Evolutionary conservation across 2,797 vertebrate species (phyloP).

Genomic region (Ctenopoma multispine): DNA sequence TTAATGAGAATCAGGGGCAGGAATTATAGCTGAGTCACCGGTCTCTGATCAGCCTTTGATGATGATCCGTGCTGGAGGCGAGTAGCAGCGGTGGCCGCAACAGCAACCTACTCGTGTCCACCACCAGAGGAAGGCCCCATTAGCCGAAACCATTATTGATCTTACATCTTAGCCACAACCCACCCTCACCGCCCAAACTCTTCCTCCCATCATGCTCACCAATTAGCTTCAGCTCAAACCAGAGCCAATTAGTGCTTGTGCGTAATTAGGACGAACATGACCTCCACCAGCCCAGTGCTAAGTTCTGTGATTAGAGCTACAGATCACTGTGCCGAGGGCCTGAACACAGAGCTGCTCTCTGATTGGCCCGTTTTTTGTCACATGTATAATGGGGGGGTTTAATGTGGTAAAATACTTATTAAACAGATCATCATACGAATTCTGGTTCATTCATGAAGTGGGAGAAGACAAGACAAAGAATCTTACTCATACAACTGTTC

Average conservation of each 20-base stretch:
- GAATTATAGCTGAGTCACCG: slow-evolving; percentile 24
- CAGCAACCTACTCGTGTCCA: background rate
- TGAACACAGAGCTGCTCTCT: background rate
- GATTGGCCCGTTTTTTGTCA: slow-evolving; percentile 1
- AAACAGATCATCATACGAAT: too few species aligned
- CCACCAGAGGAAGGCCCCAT: slow-evolving; percentile 34
- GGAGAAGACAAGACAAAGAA: too few species aligned
- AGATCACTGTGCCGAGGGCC: slow-evolving; percentile 18
- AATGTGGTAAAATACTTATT: too few species aligned
- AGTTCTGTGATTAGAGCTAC: slow-evolving; percentile 57
- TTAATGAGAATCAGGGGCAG: slow-evolving; percentile 29
- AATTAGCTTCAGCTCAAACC: slow-evolving; percentile 61
- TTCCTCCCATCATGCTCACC: slow-evolving; percentile 38
- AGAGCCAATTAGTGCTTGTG: slow-evolving; percentile 63
- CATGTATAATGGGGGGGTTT: too few species aligned
- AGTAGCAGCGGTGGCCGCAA: background rate
- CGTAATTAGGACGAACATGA: slow-evolving; percentile 68
- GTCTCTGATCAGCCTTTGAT: slow-evolving; percentile 34
- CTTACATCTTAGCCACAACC: slow-evolving; percentile 42
- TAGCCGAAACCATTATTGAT: slow-evolving; percentile 46
- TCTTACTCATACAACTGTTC: background rate
- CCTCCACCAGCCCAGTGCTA: slow-evolving; percentile 32
- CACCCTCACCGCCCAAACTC: slow-evolving; percentile 23
- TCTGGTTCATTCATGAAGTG: too few species aligned
- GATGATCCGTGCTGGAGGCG: slow-evolving; percentile 8